Percentiles rank a stretch among this genome's conserved stretches.
phyloP scores from a whole-genome alignment of 2,888 invertebrate genomes.

The Papilio protenor region DNA sequence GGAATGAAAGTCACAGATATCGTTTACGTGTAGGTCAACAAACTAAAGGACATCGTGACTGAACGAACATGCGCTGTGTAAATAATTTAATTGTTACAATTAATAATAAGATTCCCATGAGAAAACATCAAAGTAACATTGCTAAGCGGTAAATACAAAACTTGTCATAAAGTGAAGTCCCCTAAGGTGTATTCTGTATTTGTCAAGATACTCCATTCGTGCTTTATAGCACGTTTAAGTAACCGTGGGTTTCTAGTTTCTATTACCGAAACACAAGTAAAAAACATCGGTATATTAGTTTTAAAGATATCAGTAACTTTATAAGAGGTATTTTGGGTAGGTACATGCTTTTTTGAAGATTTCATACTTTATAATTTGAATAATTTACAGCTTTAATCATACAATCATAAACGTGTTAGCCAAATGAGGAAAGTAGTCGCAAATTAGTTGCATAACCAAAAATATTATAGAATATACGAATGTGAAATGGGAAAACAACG shows the following conservation, averaged over 20 bases:
- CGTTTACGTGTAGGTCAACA: not conserved
- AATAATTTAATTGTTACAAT: not conserved
- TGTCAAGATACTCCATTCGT: not conserved
- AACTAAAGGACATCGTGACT: not conserved
- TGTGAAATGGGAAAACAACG: no score
- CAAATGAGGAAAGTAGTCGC: no score
- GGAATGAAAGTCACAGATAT: not conserved
- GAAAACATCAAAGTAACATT: not conserved
- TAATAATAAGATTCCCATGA: not conserved
- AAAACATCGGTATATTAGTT: no score
- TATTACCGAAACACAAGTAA: not conserved
- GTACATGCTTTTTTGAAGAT: no score
- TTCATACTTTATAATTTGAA: no score
- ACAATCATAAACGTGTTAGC: no score
- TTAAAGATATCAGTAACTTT: no score
- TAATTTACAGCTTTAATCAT: no score
- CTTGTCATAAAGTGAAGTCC: not conserved
- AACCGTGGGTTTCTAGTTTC: not conserved
- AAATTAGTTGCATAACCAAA: no score
- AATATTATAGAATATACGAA: no score
- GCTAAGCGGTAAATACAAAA: not conserved
- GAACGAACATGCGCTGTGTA: not conserved
- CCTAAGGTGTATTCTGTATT: no score
- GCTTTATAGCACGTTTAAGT: not conserved
- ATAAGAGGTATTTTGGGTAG: no score